Base-by-base conservation (phyloP, 1,140 invertebrate species). In the Anthonomus grandis region DNA sequence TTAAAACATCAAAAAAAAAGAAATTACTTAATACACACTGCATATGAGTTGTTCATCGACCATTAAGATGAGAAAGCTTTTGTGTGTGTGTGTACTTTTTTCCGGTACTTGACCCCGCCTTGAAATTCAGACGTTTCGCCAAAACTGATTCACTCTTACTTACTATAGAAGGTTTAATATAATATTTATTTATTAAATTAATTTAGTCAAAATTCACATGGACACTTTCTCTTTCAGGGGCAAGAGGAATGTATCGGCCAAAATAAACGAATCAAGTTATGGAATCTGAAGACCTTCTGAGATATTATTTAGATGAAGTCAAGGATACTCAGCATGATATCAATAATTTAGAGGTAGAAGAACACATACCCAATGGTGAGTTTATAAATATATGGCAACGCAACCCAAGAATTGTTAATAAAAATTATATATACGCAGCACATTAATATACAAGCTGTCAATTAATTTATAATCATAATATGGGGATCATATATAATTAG, bases 241-340 rank as follows among this genome's bases (percentile, higher is more conserved):
- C 15, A 22, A 18, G 13, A 50, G 46, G 55, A 55, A 60, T 60
- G 50, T 44, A 39, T 44, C 58, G 21, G 22, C 45, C 24, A 31
- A 59, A 48, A 47, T 59, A 54, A 58, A 27, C 42, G 44, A 41
- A 15, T 31, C 15, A 19, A 53, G 59, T 55, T 42, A 66, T 66
- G 64, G 64, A 66, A 66, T 64, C 64, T 4, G 64, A 66, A 57
- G 67, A 70, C 42, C 61, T 60, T 17, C 51, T 69, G 13, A 53
- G 61, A 37, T 66, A 69, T 49, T 70, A 68, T 57, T 59, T 68
- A 39, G 58, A 60, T 52, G 69, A 71, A 66, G 69, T 68, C 17
- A 69, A 68, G 25, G 63, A 71, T 59, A 63, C 63, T 58, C 66
- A 69, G 13, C 52, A 66, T 58, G 63, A 64, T 36, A 64, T 60